Base-by-base conservation (phyloP, 2,888 invertebrate species). In the Pachymerium ferrugineum region DNA sequence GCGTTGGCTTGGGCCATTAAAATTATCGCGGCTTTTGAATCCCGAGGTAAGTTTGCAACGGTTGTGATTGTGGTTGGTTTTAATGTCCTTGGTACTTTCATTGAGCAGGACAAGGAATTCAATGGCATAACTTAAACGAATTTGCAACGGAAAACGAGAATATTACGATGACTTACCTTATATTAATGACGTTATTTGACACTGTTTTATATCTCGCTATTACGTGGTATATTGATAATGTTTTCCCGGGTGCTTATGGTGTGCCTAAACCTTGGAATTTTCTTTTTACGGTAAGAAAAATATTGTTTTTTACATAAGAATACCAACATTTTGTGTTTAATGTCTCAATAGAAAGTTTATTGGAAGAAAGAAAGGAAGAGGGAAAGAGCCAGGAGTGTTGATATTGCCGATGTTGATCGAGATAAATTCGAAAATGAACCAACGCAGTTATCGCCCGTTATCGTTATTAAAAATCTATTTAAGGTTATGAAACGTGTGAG, bases 171-270 rank as follows among this genome's bases (percentile, higher is more conserved):
- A 90, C 90, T 1, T 86, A 88, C 78, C 86, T 90, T 35, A 84
- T 94, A 67, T 78, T 91, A 0, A 89, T 93, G 86, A 82, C 95
- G 79, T 79, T 89, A n/a, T 76, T 90, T 0, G 90, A 92, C 80
- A 83, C 86, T 8, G 73, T 89, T 0, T 71, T 94, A 0, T 93
- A 94, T 80, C 86, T 92, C 81, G 74, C 89, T 1, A 81, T 94
- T 38, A 89, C 95, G 0, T 84, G 94, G 77, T 97, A 96, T 80
- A 83, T 95, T 30, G 95, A 96, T 82, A 91, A 91, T 77, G 87
- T 97, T 10, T 86, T 89, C 76, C 96, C 96, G 0, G 95, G 95
- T 10, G 90, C 91, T 14, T 93, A 87, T 81, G 95, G 95, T 3
- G 88, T 95, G 0, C 89, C 91, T 0, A 87, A 88, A 76, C 89